Evolutionary conservation across 37 sponge, comb jelly and placozoan species (phyloP).

Genomic region (Axinella damicornis): DNA sequence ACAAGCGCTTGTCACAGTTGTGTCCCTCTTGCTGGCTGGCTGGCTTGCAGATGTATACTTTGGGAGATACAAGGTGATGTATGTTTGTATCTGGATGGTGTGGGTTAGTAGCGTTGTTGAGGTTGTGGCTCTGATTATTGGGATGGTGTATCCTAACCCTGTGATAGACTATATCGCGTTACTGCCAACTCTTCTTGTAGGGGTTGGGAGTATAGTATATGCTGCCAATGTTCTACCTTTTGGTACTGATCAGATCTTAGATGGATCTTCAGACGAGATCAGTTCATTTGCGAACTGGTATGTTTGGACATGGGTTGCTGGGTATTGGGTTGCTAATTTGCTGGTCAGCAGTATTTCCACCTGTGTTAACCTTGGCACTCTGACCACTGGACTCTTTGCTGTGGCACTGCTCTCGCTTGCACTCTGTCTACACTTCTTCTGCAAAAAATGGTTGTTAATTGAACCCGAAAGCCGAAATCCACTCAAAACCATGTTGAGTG

Average conservation of each 20-base stretch:
- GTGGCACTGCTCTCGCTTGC: neutral
- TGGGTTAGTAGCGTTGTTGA: neutral
- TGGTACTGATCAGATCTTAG: slow-evolving; percentile 1
- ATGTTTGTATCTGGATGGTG: neutral
- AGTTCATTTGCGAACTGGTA: neutral
- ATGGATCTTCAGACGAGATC: neutral
- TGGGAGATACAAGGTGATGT: slow-evolving; percentile 5
- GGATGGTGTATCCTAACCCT: too few relatives aligned
- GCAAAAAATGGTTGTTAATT: neutral
- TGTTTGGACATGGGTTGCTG: neutral
- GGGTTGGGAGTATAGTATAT: neutral
- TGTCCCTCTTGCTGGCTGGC: slow-evolving; percentile 15
- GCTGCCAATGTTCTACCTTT: neutral
- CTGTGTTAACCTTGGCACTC: too few relatives aligned
- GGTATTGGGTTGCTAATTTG: too few relatives aligned
- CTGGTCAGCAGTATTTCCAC: neutral
- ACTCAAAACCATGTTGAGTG: neutral
- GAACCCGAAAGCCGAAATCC: slow-evolving; percentile 7
- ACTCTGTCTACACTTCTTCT: neutral
- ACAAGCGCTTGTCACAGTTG: neutral
- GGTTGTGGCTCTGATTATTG: too few relatives aligned
- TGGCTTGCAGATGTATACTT: slow-evolving; percentile 7
- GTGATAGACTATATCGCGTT: too few relatives aligned
- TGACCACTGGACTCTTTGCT: too few relatives aligned
- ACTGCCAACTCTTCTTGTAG: too few relatives aligned